Base-by-base conservation (phyloP, 2,888 invertebrate species). In the Ophion costatus region DNA sequence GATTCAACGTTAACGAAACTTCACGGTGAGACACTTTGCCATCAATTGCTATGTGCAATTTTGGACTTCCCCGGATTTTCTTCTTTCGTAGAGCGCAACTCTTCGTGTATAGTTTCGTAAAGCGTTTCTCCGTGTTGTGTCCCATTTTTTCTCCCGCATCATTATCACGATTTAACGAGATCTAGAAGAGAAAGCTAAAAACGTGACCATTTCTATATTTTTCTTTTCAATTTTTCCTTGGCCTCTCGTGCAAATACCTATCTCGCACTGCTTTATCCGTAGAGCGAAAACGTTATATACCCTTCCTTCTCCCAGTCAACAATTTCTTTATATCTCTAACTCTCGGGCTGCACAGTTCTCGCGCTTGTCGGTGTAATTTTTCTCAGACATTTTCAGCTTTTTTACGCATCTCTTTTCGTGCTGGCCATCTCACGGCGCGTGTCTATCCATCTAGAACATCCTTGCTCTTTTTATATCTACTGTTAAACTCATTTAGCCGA, bases 141-240 rank as follows among this genome's bases (percentile, higher is more conserved):
- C 57, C 17, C 69, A 29, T 56, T 20, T 82, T 63, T 61, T 69
- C 59, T 59, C 51, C 14, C 56, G 56, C 76, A 61, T 81, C 79
- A 73, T 82, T 77, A 82, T 82, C 79, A 63, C 66, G 77, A 63
- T 81, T 80, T 73, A 83, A 86, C 76, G 78, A 83, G 87, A 70
- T 79, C 79, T 63, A 33, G 71, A 70, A 69, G 59, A 29, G 33
- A 78, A 85, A 71, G 67, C 77, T 59, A 77, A 83, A 85, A 82
- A 85, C 82, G 82, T 85, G 82, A 85, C 82, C 70, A 66, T 85
- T 85, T 22, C 80, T 70, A 74, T 73, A 78, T 83, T 83, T 80
- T 82, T 78, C 80, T 83, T 77, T 61, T 45, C 14, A 61, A 78
- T 78, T 78, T 51, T 76, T 76, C 66, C 66, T 56, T 64, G 24